Evolutionary conservation across 2,888 invertebrate species (phyloP).

Genomic region (Polylopha cassiicola): DNA sequence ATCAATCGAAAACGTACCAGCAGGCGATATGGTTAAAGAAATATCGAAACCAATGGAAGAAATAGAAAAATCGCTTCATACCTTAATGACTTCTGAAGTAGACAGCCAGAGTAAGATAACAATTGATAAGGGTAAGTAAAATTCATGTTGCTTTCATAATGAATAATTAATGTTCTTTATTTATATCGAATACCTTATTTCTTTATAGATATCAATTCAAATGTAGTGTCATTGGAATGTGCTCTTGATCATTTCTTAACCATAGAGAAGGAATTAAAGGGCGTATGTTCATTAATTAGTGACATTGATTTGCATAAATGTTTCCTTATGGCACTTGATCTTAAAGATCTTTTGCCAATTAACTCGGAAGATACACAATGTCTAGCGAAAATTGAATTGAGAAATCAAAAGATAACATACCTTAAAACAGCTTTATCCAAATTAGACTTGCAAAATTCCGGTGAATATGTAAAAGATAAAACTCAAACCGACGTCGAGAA

Average conservation of each 20-base stretch:
- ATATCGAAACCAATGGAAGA: constrained; percentile 45
- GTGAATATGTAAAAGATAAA: constrained; percentile 34
- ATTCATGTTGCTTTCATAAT: constrained; percentile 6
- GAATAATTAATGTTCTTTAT: constrained; percentile 1
- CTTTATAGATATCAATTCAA: constrained; percentile 54
- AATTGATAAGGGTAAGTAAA: constrained; percentile 45
- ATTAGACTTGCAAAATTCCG: constrained; percentile 44
- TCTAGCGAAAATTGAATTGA: constrained; percentile 26
- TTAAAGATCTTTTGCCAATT: constrained; percentile 31
- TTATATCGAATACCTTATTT: constrained; percentile 18
- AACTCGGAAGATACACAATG: constrained; percentile 23
- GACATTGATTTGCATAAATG: constrained; percentile 33
- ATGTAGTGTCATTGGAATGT: constrained; percentile 43
- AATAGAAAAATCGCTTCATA: constrained; percentile 46
- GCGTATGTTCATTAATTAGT: constrained; percentile 26
- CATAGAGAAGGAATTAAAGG: constrained; percentile 34
- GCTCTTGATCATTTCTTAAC: constrained; percentile 40
- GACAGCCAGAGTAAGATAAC: constrained; percentile 28
- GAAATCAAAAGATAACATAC: constrained; percentile 30
- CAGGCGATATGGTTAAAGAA: constrained; percentile 36
- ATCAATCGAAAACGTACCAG: constrained; percentile 42
- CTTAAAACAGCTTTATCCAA: constrained; percentile 35
- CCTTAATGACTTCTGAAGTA: constrained; percentile 37
- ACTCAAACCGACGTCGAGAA: constrained; percentile 33
- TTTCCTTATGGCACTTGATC: constrained; percentile 34